Evolutionary conservation across 2,113 vertebrate genomes (phyloP).

Genomic region (Sinocyclocheilus anshuiensis): DNA sequence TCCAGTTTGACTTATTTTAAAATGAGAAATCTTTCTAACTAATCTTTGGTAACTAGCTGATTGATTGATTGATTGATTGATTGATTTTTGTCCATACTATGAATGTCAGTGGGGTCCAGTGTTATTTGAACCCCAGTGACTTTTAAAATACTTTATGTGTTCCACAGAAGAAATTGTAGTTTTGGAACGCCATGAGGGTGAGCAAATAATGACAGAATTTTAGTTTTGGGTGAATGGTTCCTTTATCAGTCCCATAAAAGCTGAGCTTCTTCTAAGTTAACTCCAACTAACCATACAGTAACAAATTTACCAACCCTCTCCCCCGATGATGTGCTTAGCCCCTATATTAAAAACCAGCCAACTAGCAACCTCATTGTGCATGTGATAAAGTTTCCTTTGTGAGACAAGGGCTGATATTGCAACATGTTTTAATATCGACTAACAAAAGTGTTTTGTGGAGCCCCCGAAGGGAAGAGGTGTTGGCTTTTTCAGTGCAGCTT

Average conservation of each 20-base stretch:
- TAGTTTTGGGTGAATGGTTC: neutral
- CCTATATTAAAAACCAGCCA: neutral
- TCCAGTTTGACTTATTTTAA: too few relatives aligned
- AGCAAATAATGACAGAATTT: too few relatives aligned
- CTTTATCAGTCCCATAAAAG: neutral
- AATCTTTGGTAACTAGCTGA: too few relatives aligned
- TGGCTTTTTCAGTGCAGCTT: conserved; percentile 72
- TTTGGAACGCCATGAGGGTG: too few relatives aligned
- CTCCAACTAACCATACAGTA: neutral
- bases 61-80: too few relatives aligned
- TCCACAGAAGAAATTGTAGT: too few relatives aligned
- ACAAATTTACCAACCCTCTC: neutral
- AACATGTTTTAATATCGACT: conserved; percentile 75
- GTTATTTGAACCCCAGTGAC: too few relatives aligned
- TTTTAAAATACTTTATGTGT: too few relatives aligned
- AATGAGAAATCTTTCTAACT: too few relatives aligned
- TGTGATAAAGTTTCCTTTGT: conserved; percentile 66
- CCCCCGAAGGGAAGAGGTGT: conserved; percentile 69
- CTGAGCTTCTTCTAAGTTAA: neutral
- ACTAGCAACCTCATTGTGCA: conserved; percentile 45
- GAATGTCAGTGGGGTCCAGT: too few relatives aligned
- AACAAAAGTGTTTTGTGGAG: conserved; percentile 75
- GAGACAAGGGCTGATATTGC: conserved; percentile 64
- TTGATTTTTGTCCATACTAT: too few relatives aligned
- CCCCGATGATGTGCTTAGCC: neutral